A percentile compares a stretch with the other conserved stretches of the same genome.
These are phyloP conservation scores for Galbula dea DNA, from an alignment of 2,113 vertebrate genomes.

Conservation along the genomic window DNA sequence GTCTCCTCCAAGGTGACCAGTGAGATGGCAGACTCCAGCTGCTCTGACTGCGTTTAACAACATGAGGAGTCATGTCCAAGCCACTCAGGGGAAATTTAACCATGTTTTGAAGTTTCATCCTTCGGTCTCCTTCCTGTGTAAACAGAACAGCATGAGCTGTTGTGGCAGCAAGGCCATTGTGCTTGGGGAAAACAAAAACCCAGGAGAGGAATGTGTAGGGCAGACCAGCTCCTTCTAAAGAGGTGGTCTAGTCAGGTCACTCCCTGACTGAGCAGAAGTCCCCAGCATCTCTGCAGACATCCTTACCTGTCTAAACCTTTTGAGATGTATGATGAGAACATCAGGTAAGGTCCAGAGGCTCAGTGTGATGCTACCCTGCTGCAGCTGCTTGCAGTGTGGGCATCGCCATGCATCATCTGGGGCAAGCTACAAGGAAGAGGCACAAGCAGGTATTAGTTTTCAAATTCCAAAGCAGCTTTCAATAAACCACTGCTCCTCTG, in stretches of 20 bases:
- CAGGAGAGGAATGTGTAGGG: not conserved
- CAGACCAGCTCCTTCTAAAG: not conserved
- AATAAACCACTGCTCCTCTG: not conserved
- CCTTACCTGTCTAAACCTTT: slow-evolving; percentile 94
- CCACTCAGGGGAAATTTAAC: slow-evolving; percentile 89
- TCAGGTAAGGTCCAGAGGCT: slow-evolving; percentile 97
- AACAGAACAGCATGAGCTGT: not conserved
- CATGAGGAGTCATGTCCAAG: slow-evolving; percentile 96
- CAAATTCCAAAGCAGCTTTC: not conserved
- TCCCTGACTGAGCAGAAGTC: not conserved
- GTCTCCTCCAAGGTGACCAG: slow-evolving; percentile 93
- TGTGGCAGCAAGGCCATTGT: not conserved
- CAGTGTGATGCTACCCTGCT: slow-evolving; percentile 95
- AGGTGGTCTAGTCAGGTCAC: not conserved
- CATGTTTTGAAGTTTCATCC: slow-evolving; percentile 96
- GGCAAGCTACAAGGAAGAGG: slow-evolving; percentile 81
- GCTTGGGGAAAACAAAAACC: not conserved
- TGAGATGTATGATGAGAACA: slow-evolving; percentile 95
- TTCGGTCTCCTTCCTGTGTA: slow-evolving; percentile 87
- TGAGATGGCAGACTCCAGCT: slow-evolving; percentile 94
- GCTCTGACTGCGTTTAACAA: slow-evolving; percentile 96
- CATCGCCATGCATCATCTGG: slow-evolving; percentile 97
- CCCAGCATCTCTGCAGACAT: not conserved
- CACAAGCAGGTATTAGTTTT: not conserved
- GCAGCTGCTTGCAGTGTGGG: slow-evolving; percentile 97